These are phyloP conservation scores for Aphidius gifuensis DNA, from an alignment of 1,140 invertebrate genomes.

Conservation along the genomic window DNA sequence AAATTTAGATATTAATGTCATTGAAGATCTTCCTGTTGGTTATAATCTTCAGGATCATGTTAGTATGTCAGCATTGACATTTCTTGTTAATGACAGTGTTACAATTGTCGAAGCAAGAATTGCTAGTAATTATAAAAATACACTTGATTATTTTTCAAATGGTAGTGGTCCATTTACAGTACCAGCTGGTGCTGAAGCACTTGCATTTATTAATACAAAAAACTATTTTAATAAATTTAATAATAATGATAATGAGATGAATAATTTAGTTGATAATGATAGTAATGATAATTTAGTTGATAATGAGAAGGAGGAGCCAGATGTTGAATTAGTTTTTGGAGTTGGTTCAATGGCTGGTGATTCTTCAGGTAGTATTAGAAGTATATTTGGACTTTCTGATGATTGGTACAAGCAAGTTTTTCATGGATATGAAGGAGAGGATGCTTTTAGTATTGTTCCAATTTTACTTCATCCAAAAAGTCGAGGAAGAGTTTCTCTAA, in stretches of 20 bases:
- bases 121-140: slow-evolving; percentile 55
- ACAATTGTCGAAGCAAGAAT: slow-evolving; percentile 57
- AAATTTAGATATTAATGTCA: slow-evolving; percentile 53
- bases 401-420: slow-evolving; percentile 62
- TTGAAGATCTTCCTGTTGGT: slow-evolving; percentile 72
- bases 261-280: neutral
- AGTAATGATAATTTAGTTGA: slow-evolving; percentile 39
- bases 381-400: slow-evolving; percentile 63
- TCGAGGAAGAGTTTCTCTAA: slow-evolving; percentile 65
- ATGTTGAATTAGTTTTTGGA: slow-evolving; percentile 76
- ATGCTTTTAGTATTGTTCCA: slow-evolving; percentile 66
- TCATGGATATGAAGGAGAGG: slow-evolving; percentile 45
- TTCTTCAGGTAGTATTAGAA: slow-evolving; percentile 64
- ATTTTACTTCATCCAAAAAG: slow-evolving; percentile 74
- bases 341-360: slow-evolving; percentile 71
- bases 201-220: slow-evolving; percentile 65
- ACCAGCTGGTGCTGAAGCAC: slow-evolving; percentile 69
- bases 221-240: neutral
- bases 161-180: slow-evolving; percentile 66
- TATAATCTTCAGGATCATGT: slow-evolving; percentile 79
- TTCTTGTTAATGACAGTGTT: slow-evolving; percentile 63
- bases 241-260: neutral
- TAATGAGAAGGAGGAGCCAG: slow-evolving; percentile 57
- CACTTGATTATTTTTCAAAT: slow-evolving; percentile 58
- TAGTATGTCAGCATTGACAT: slow-evolving; percentile 66